Percentiles rank a stretch among this genome's conserved stretches.
Conservation (phyloP, 92 coral and sea anemone species). For the Micromussa lordhowensis region DNA sequence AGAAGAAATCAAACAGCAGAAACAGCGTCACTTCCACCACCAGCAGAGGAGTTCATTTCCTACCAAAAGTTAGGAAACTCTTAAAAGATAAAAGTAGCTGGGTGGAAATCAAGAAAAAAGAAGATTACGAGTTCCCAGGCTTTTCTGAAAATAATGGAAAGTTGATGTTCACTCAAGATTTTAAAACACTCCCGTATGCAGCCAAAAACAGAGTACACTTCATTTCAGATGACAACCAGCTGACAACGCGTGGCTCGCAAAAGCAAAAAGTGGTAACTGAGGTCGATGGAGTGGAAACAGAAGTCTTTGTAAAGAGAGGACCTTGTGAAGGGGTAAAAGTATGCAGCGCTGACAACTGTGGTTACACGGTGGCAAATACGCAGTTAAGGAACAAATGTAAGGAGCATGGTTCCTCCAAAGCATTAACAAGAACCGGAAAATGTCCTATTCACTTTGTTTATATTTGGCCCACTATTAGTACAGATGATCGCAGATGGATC, state of each 20-base stretch:
- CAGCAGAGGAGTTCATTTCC: background rate
- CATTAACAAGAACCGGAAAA: slow-evolving; percentile 29
- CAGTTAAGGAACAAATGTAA: slow-evolving; percentile 36
- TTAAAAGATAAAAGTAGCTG: slow-evolving; percentile 31
- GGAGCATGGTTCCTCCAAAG: slow-evolving; percentile 10
- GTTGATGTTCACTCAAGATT: background rate
- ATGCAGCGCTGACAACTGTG: slow-evolving; percentile 15
- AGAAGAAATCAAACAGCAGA: background rate
- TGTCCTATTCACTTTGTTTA: slow-evolving; percentile 38
- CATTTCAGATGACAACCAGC: slow-evolving; percentile 48
- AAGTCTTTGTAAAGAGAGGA: slow-evolving; percentile 15
- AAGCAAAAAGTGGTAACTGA: slow-evolving; percentile 19
- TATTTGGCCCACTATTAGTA: slow-evolving; percentile 29
- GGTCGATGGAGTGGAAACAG: slow-evolving; percentile 6
- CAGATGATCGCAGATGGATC: slow-evolving; percentile 53
- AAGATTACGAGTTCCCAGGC: slow-evolving; percentile 61
- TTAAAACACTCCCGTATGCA: slow-evolving; percentile 19
- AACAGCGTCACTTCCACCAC: background rate
- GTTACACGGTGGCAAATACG: slow-evolving; percentile 33
- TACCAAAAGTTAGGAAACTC: slow-evolving; percentile 44
- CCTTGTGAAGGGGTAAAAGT: slow-evolving; percentile 40
- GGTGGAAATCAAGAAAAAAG: slow-evolving; percentile 28
- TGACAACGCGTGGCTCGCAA: slow-evolving; percentile 15
- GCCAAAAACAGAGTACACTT: slow-evolving; percentile 34
- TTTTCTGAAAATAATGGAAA: background rate